Evolutionary conservation across 2,797 vertebrate genomes (phyloP), one percentile per base, ranked within the genome.

Genomic region (Benthosema pterotum): DNA sequence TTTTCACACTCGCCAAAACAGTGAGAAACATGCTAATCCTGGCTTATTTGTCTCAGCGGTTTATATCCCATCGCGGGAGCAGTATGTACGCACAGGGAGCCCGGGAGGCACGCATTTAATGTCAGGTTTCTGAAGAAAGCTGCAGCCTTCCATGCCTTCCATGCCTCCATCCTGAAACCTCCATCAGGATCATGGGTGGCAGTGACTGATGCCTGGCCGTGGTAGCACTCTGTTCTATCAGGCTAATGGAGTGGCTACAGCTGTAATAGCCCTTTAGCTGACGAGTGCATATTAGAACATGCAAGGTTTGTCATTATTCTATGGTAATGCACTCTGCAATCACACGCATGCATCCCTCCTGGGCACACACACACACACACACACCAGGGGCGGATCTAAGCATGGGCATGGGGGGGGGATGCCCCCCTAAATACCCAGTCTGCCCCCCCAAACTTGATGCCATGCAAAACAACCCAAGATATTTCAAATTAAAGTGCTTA

Each of bases 261-360:
- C 47, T 54, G 67, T 85, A 85, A 88, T 75, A 74, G 75, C 63
- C 71, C 80, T 82, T 83, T 57, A 84, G 83, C 77, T 88, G 83
- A 87, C 60, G 47, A 71, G n/a, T 78, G 67, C 79, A 80, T 54
- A 82, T 83, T 73, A 71, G 15, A 81, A 84, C 82, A 88, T 72
- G 65, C 71, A 79, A 83, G 77, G 69, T 69, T 72, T 76, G 80
- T 65, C 70, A 84, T 88, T 84, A 81, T 80, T 64, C 50, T 38
- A 71, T 60, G 16, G 78, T 83, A 80, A 83, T 79, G 70, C 56
- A 65, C 46, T 57, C 60, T 5, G 15, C 38, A 47, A 14, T 54
- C 32, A 38, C 32, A 38, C 32, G 25, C 52, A 6, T 49, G 25
- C 52, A 6, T 49, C 61, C 28, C 52, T 28, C 32, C 32, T 38